Evolutionary conservation across 2,113 vertebrate genomes (phyloP), one percentile per base, ranked within the genome.

Genomic region (Phylloscopus trochilus): DNA sequence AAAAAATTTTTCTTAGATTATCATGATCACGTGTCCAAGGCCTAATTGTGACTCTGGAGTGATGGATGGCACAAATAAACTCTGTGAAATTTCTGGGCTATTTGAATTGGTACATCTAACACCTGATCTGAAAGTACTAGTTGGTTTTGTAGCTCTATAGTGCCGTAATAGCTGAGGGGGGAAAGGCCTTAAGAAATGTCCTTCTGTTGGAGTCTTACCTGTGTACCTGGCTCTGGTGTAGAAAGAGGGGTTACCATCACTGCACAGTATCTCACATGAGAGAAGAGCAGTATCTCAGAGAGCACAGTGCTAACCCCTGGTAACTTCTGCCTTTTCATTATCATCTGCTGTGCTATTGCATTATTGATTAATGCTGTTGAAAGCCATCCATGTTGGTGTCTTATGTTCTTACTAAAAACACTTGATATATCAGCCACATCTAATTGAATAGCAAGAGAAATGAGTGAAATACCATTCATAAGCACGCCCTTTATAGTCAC

Each of bases 321-420:
- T 63, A 64, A 67, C 46, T 66, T 51, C 76, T 75, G 62, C 74
- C 84, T 93, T 96, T 89, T 85, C 93, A 66, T 95, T 87, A 69
- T 46, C 83, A 83, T 43, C 70, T 21, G 3, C 62, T 63, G 33
- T 51, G 23, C 75, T 80, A 39, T 53, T 91, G 62, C 66, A 33
- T 91, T 94, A 90, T 91, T 97, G 93, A 94, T 95, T 85, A 91
- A 53, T 67, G 70, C 70, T 79, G 41, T 75, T 87, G 56, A 79
- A 95, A 91, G 70, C 62, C 22, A 20, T 52, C 62, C 53, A 30
- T 79, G n/a, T 53, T 89, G 53, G 23, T 69, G 49, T 74, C 33
- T 89, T 52, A 60, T 33, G 62, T 69, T 91, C n/a, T 87, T 91
- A 58, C 49, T 75, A 89, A 85, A 91, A 89, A 27, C 58, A 53